Evolutionary conservation across 2,113 vertebrate genomes (phyloP).

Genomic region (Dryoscopus gambensis): DNA sequence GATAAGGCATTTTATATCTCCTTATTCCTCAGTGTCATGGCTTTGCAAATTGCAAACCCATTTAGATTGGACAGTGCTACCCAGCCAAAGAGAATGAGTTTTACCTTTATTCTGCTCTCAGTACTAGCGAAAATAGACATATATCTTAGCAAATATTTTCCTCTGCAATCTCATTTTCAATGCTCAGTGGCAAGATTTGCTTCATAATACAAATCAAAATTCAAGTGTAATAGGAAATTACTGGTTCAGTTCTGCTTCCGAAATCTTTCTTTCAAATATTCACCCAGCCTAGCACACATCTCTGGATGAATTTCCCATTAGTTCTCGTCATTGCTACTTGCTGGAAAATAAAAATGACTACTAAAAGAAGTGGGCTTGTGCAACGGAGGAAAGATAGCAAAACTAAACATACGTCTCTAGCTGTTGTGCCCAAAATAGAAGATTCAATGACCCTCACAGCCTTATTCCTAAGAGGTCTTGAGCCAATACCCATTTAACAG

Average conservation of each 20-base stretch:
- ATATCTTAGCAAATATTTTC: neutral
- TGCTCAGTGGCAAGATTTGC: neutral
- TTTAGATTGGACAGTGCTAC: neutral
- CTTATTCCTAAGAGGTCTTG: neutral
- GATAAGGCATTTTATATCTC: neutral
- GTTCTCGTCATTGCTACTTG: neutral
- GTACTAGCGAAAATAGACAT: neutral
- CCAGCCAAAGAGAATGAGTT: neutral
- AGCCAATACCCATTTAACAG: neutral
- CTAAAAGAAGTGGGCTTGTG: neutral
- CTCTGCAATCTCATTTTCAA: neutral
- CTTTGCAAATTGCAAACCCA: neutral
- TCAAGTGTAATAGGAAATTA: neutral
- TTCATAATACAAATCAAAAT: neutral
- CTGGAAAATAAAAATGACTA: neutral
- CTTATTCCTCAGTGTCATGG: neutral
- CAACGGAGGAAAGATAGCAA: neutral
- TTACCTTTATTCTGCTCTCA: neutral
- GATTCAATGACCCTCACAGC: neutral
- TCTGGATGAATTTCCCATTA: neutral
- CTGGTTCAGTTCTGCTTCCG: neutral
- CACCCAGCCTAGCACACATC: neutral
- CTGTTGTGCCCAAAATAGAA: neutral
- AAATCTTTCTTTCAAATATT: neutral
- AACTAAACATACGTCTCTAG: neutral